Percentiles rank a stretch among this genome's conserved stretches.
Conservation (phyloP, 2,797 vertebrate species). For the Tragopan temminckii region DNA sequence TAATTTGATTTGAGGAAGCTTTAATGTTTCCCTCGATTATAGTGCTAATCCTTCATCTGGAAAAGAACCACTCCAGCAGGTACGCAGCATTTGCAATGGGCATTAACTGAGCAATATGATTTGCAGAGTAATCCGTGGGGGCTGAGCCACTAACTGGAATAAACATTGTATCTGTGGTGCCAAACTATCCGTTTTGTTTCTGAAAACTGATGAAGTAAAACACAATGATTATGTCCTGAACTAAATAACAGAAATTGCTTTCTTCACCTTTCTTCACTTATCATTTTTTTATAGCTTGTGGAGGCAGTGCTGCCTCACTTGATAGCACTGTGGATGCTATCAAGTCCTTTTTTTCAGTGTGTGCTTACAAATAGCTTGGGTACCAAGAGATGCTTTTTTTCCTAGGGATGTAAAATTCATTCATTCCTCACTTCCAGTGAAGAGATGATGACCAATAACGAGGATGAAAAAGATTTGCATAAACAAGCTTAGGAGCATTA, state of each 20-base stretch:
- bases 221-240: neutral
- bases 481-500: neutral
- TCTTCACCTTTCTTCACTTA: neutral
- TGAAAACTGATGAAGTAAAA: neutral
- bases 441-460: neutral
- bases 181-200: neutral
- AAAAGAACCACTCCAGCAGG: slow-evolving; percentile 23
- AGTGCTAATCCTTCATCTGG: slow-evolving; percentile 47
- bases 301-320: neutral
- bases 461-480: neutral
- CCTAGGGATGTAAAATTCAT: neutral
- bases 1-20: slow-evolving; percentile 42
- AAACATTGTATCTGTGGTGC: neutral
- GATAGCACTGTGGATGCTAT: neutral
- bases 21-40: slow-evolving; percentile 50
- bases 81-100: neutral
- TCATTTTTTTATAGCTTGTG: neutral
- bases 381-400: neutral
- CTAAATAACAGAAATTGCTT: neutral
- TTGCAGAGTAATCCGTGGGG: neutral
- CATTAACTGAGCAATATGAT: neutral
- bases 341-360: neutral
- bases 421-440: neutral
- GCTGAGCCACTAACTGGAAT: neutral
- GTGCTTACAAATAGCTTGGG: neutral